Evolutionary conservation across 1,140 invertebrate species (phyloP).

Genomic region (Batillaria attramentaria): DNA sequence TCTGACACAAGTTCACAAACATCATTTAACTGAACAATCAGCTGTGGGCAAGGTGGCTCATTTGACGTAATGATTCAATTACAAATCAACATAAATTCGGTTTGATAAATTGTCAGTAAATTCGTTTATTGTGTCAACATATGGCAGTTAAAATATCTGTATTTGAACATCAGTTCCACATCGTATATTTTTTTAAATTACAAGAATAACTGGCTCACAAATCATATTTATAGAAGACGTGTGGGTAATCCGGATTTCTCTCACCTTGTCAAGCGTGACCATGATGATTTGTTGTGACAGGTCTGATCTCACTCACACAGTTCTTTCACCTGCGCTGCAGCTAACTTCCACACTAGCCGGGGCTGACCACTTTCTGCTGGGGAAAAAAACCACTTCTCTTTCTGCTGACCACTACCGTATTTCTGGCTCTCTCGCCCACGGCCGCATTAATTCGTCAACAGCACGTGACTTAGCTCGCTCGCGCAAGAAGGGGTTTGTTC

Average conservation of each 20-base stretch:
- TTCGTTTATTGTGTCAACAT: neutral
- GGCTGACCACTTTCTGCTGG: neutral
- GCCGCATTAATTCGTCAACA: no score
- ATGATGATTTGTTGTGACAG: neutral
- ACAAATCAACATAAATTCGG: neutral
- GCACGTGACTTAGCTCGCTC: neutral
- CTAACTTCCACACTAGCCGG: neutral
- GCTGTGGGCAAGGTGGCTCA: no score
- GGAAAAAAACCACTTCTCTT: neutral
- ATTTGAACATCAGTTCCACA: no score
- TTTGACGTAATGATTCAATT: no score
- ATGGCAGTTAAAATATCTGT: neutral
- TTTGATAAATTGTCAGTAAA: neutral
- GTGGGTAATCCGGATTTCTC: neutral
- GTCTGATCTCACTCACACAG: neutral
- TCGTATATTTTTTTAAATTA: no score
- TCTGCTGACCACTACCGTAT: neutral
- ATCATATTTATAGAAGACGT: neutral
- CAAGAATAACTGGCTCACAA: neutral
- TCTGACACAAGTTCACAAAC: no score
- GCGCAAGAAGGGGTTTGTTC: neutral
- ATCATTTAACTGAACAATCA: no score
- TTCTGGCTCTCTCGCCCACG: neutral
- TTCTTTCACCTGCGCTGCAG: neutral
- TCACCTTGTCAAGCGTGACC: constrained; percentile 7